Percentiles rank a stretch among this genome's conserved stretches.
Evolutionary conservation across 2,797 vertebrate genomes (phyloP).

Genomic region (Sebastolobus altivelis): DNA sequence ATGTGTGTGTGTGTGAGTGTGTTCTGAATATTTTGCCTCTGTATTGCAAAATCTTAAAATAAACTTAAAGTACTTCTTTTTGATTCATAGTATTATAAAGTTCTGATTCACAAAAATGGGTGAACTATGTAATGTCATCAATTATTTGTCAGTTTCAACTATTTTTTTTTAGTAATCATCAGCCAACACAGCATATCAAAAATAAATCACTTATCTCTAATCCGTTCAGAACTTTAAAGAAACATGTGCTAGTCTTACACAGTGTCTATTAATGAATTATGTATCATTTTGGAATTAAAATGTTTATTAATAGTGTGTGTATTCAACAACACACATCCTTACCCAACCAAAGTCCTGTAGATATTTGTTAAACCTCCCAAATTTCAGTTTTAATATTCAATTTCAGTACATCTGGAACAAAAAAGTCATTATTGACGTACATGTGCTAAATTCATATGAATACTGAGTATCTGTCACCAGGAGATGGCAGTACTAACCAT

Average conservation of each 20-base stretch:
- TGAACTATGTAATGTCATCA: not conserved
- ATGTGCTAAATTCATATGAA: not conserved
- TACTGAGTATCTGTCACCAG: conserved; percentile 65
- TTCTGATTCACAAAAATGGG: not conserved
- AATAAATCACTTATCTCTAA: not conserved
- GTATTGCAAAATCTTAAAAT: not conserved
- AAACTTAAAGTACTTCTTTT: not conserved
- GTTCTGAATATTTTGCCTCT: no score
- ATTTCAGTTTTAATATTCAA: not conserved
- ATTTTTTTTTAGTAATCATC: not conserved
- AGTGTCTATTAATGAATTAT: not conserved
- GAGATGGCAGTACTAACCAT: conserved; percentile 83
- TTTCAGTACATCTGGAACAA: not conserved
- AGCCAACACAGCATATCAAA: not conserved
- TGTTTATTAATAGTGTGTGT: not conserved
- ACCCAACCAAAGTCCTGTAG: not conserved
- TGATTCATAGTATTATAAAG: not conserved
- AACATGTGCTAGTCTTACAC: not conserved
- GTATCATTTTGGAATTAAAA: not conserved
- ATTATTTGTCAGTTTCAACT: not conserved
- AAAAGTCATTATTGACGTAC: not conserved
- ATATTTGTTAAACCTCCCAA: not conserved
- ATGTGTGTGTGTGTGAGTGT: no score
- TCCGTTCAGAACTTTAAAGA: not conserved
- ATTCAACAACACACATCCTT: not conserved